Conservation (phyloP, 1,140 invertebrate species). For the Pseudobourletiella spinata region DNA sequence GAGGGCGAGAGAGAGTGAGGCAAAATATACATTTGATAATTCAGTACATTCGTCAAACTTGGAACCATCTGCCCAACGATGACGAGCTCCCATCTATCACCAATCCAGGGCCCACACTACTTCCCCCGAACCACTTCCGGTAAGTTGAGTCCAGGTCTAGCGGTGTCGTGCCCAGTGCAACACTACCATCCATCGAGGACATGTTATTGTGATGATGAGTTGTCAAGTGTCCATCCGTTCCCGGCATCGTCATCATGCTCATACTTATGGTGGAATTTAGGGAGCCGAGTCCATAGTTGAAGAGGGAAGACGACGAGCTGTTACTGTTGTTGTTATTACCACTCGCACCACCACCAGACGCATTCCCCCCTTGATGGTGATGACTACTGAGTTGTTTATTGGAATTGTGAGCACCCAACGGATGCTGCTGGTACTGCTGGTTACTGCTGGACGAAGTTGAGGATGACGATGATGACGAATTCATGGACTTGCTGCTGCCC, state of each 20-base stretch:
- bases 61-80: conserved; percentile 3
- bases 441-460: not conserved
- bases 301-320: not conserved
- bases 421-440: not conserved
- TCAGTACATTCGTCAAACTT: conserved; percentile 4
- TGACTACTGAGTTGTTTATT: not conserved
- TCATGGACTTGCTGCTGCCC: too few relatives aligned
- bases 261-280: conserved; percentile 5
- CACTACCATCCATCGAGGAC: not conserved
- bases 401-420: conserved; percentile 3
- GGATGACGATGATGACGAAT: not conserved
- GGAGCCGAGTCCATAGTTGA: conserved; percentile 3
- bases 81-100: not conserved
- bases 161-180: conserved; percentile 2
- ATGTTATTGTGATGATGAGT: not conserved
- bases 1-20: too few relatives aligned
- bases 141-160: conserved; percentile 6
- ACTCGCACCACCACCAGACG: not conserved
- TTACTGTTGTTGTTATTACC: not conserved
- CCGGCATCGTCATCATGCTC: not conserved
- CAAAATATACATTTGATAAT: too few relatives aligned
- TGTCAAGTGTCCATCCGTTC: not conserved
- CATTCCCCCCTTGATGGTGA: not conserved
- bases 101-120: not conserved
- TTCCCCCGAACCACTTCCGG: conserved; percentile 2